Evolutionary conservation across 1,140 invertebrate species (phyloP).

Genomic region (Drosophila pectinifera): DNA sequence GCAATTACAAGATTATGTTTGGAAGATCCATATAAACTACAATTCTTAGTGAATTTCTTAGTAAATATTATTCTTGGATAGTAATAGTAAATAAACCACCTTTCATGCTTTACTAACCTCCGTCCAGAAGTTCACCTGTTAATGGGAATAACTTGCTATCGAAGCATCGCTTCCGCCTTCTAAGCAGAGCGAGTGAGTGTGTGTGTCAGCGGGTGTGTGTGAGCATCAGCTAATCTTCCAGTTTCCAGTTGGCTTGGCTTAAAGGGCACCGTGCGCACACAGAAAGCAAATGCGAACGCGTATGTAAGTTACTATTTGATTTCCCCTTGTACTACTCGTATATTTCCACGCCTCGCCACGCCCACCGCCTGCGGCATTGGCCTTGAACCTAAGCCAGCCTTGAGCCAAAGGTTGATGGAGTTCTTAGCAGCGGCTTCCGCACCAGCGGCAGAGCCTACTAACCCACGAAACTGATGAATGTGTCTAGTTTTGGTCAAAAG

Average conservation of each 20-base stretch:
- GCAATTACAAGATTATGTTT: neutral
- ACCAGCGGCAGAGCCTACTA: conserved; percentile 58
- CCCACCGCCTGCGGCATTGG: conserved; percentile 52
- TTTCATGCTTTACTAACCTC: conserved; percentile 7
- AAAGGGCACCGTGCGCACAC: conserved; percentile 50
- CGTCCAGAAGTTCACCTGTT: conserved; percentile 1
- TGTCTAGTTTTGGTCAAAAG: conserved; percentile 60
- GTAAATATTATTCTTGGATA: neutral
- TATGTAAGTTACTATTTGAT: conserved; percentile 65
- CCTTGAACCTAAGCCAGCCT: conserved; percentile 45
- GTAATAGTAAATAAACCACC: no score
- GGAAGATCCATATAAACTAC: neutral
- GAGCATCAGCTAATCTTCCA: conserved; percentile 66
- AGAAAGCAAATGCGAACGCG: conserved; percentile 34
- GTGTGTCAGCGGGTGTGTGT: conserved; percentile 10
- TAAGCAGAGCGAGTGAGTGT: conserved; percentile 1
- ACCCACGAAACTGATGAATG: conserved; percentile 55
- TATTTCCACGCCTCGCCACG: no score
- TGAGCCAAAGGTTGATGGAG: conserved; percentile 10
- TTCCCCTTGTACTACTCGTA: conserved; percentile 16
- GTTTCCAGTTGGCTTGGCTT: conserved; percentile 80
- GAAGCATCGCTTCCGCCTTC: conserved; percentile 25
- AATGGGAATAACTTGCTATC: conserved; percentile 3
- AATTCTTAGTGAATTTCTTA: neutral
- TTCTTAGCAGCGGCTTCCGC: conserved; percentile 25